Conservation (phyloP, 2,888 invertebrate species). For the Hirudinaria manillensis region DNA sequence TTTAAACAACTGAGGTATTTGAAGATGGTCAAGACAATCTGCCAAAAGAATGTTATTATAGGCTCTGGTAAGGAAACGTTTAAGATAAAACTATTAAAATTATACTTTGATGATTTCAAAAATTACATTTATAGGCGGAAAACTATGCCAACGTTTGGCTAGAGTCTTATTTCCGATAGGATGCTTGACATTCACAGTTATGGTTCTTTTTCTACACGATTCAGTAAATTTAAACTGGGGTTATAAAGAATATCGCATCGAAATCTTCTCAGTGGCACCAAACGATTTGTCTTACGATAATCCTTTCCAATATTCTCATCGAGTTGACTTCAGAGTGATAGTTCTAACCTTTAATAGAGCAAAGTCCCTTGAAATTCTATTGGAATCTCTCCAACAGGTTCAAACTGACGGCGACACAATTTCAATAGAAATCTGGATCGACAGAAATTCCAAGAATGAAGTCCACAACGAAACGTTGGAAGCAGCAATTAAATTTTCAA, state of each 20-base stretch:
- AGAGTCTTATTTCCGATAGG: no score
- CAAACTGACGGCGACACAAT: slow-evolving; percentile 36
- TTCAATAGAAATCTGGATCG: slow-evolving; percentile 40
- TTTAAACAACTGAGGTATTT: no score
- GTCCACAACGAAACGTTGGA: slow-evolving; percentile 35
- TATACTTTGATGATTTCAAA: no score
- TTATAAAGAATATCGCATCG: background rate
- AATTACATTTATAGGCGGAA: no score
- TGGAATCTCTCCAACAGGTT: slow-evolving; percentile 37
- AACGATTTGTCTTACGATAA: background rate
- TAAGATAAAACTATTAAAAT: no score
- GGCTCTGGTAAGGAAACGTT: no score
- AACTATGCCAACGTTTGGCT: no score
- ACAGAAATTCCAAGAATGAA: slow-evolving; percentile 29
- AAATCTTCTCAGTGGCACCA: background rate
- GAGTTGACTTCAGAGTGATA: slow-evolving; percentile 39
- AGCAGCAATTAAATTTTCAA: slow-evolving; percentile 32
- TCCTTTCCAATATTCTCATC: slow-evolving; percentile 4
- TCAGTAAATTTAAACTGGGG: background rate
- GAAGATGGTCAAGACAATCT: no score
- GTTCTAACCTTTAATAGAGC: slow-evolving; percentile 40
- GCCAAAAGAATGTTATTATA: no score
- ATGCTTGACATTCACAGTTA: background rate
- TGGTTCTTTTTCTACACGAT: background rate
- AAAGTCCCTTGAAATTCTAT: slow-evolving; percentile 35